Conservation (phyloP, 2,113 vertebrate species). For the Corapipo altera region DNA sequence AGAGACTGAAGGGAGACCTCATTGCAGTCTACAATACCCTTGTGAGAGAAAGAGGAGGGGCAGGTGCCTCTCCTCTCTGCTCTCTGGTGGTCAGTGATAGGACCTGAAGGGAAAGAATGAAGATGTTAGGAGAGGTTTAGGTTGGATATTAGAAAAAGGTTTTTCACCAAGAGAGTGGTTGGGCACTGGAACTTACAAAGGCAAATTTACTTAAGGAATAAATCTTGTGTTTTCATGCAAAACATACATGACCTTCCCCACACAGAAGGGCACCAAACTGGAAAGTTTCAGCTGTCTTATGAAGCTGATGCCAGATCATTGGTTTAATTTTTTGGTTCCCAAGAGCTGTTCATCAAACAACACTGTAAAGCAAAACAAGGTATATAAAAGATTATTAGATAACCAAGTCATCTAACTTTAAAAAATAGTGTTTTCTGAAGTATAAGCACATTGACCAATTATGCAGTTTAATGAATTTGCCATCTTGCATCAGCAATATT, state of each 20-base stretch:
- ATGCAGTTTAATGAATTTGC: constrained; percentile 65
- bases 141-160: neutral
- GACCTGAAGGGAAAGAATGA: neutral
- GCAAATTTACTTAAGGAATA: neutral
- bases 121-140: neutral
- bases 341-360: constrained; percentile 12
- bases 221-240: neutral
- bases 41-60: no score
- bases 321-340: constrained; percentile 16
- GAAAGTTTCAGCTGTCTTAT: neutral
- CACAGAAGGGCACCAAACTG: neutral
- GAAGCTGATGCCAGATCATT: neutral
- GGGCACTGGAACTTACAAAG: neutral
- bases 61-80: neutral
- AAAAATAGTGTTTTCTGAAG: constrained; percentile 18
- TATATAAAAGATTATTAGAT: constrained; percentile 13
- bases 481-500: constrained; percentile 57
- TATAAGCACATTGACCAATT: constrained; percentile 43
- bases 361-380: constrained; percentile 2
- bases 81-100: neutral
- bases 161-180: neutral
- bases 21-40: no score
- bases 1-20: no score
- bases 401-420: constrained; percentile 10
- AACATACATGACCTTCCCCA: neutral